Base-by-base conservation (phyloP, 1,140 invertebrate species). In the Lordiphosa clarofinis region DNA sequence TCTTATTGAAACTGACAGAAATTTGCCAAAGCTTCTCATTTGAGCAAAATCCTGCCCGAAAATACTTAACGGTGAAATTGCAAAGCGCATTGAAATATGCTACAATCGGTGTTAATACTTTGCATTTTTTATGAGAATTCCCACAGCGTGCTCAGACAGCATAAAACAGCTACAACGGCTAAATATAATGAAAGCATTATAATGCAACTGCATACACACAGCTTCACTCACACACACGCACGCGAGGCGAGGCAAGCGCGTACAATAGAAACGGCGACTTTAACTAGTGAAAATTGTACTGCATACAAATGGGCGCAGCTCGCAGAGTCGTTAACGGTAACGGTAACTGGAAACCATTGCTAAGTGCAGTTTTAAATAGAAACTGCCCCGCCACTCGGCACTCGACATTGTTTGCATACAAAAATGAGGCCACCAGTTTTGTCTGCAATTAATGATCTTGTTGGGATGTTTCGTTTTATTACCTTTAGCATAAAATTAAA, bases 81-180 rank as follows among this genome's bases (percentile, higher is more conserved):
- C 53, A 54, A 33, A 56, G 49, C 46, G 75, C 65, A 49, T 56
- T 74, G 70, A 79, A 79, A 81, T 81, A 72, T 76, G 78, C 76
- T 84, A 69, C 76, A 82, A 82, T 82, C 76, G 73, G 78, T 72
- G 76, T 76, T 84, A 82, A 82, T 82, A 62, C 56, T 62, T 44
- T 84, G 72, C 67, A 76, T 76, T 82, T 82, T 71, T 82, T 82
- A 82, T 82, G 72, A 72, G 76, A 73, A 73, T 76, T 76, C 59
- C 53, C 76, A 46, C 62, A 49, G 76, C 36, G 53, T 67, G 55
- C 56, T 43, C 39, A 37, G 55, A 35, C 36, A 55, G 54, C 49
- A 54, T 43, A 56, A 61, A 49, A 56, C 52, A 64, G 55, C n/a
- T 36, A 15, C 21, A 57, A 48, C 42, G 49, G 52, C 50, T 39